A percentile compares a stretch with the other conserved stretches of the same genome.
These are phyloP conservation scores for Apotomis turbidana DNA, from an alignment of 2,888 invertebrate genomes.

Conservation along the genomic window DNA sequence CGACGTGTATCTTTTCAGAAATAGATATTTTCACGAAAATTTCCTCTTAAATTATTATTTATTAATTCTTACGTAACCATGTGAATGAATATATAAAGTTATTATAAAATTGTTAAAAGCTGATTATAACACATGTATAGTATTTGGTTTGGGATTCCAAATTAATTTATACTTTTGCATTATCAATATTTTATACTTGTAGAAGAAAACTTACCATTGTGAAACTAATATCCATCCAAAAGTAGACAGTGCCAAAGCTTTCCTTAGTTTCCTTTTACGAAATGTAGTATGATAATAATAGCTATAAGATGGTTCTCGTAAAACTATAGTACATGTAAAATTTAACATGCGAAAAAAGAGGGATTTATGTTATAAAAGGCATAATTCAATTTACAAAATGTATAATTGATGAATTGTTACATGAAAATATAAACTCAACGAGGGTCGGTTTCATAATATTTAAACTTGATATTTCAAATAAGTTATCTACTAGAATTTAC, in stretches of 20 bases:
- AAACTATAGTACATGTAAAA: constrained; percentile 20
- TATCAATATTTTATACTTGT: constrained; percentile 15
- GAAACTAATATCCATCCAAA: constrained; percentile 12
- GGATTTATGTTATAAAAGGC: neutral
- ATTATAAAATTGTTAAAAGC: neutral
- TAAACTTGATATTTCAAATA: too few species aligned
- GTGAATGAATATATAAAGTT: neutral
- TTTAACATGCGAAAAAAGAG: constrained; percentile 5
- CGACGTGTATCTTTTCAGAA: too few species aligned
- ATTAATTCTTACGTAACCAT: neutral
- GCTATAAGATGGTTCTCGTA: constrained; percentile 27
- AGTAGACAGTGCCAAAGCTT: constrained; percentile 38
- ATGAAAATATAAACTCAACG: too few species aligned
- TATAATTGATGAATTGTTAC: too few species aligned
- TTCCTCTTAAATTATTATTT: neutral
- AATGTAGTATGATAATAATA: constrained; percentile 27
- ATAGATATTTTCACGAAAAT: too few species aligned
- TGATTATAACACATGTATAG: neutral
- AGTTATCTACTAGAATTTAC: too few species aligned
- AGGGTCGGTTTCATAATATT: too few species aligned
- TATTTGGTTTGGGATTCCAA: constrained; percentile 17
- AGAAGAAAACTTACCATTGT: constrained; percentile 17
- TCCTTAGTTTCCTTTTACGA: constrained; percentile 16
- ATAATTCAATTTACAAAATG: neutral
- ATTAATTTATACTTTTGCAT: constrained; percentile 28